A percentile compares a stretch with the other conserved stretches of the same genome.
Evolutionary conservation across 2,113 vertebrate genomes (phyloP).

Genomic region (Saimiri boliviensis): DNA sequence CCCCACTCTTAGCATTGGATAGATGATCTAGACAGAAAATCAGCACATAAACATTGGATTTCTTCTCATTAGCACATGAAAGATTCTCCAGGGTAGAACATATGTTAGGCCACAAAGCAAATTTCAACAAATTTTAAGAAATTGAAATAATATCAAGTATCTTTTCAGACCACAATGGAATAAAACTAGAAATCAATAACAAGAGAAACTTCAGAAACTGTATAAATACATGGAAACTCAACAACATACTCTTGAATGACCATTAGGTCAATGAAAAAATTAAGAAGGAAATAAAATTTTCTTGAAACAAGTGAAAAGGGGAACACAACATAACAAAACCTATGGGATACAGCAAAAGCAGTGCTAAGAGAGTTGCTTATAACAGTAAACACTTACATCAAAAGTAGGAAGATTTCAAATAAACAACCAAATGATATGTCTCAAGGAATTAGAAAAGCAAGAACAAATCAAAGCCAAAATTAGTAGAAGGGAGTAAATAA

Average conservation of each 20-base stretch:
- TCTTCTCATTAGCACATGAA: neutral
- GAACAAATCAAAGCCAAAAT: neutral
- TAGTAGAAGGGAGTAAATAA: neutral
- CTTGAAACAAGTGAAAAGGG: neutral
- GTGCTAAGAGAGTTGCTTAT: neutral
- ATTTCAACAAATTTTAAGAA: neutral
- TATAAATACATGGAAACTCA: neutral
- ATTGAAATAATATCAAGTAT: neutral
- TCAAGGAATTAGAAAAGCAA: neutral
- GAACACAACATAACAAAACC: neutral
- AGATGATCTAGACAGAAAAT: neutral
- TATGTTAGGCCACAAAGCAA: neutral
- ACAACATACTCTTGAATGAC: neutral
- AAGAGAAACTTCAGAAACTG: neutral
- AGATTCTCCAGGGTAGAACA: neutral
- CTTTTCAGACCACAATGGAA: neutral
- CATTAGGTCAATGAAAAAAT: neutral
- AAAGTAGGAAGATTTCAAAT: neutral
- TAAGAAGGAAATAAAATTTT: neutral
- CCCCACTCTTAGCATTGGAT: neutral
- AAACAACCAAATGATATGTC: neutral
- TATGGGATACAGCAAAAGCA: neutral
- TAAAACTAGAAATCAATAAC: neutral
- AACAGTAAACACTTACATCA: neutral
- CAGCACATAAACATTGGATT: neutral